These are phyloP conservation scores for Pomatorhinus ruficollis DNA, from an alignment of 2,113 vertebrate species.

Conservation along the genomic window DNA sequence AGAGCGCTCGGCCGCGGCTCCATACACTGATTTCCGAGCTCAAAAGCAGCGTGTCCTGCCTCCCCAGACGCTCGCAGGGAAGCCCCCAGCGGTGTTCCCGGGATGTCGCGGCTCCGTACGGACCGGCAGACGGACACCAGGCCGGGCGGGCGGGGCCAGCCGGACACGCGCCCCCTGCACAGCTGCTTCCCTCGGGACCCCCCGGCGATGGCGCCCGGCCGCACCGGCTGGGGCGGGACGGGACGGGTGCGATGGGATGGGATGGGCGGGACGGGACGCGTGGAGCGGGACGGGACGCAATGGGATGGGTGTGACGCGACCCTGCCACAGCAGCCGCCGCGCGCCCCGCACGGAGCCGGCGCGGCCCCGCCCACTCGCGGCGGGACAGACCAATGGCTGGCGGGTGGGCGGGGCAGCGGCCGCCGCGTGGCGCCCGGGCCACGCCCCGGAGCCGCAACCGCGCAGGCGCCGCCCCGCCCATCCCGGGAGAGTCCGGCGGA, in stretches of 20 bases:
- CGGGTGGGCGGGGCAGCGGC: fast-evolving
- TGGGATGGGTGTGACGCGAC: fast-evolving
- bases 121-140: neutral
- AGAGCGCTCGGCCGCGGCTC: fast-evolving
- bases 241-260: neutral
- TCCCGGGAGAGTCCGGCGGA: neutral
- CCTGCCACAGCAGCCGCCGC: neutral
- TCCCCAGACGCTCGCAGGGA: fast-evolving
- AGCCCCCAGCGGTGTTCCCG: neutral
- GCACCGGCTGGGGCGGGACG: neutral
- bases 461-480: neutral
- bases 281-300: fast-evolving
- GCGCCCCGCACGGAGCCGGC: neutral
- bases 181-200: neutral
- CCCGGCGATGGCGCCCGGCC: neutral
- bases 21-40: fast-evolving
- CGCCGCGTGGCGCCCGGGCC: neutral
- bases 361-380: neutral
- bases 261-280: neutral
- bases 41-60: neutral
- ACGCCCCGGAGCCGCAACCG: neutral
- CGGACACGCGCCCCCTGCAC: neutral
- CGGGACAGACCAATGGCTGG: neutral
- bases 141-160: neutral
- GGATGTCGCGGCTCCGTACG: neutral